A percentile compares a stretch with the other conserved stretches of the same genome.
phyloP scores from a whole-genome alignment of 2,888 invertebrate species.

The Biston stratarius region DNA sequence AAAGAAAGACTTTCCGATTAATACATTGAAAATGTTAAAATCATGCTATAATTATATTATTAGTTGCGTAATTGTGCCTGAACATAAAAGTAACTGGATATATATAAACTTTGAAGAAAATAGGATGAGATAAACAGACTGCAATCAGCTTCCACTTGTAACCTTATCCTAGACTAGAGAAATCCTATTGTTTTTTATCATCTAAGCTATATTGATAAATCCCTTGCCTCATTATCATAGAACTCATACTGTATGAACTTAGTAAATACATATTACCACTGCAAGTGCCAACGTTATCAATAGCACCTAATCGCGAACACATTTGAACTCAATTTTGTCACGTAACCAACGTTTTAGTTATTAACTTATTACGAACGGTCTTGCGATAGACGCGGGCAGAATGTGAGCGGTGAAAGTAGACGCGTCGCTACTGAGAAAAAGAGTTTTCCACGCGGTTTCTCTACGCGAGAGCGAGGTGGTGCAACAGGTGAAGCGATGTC shows the following conservation, averaged over 20 bases:
- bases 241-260: slow-evolving; percentile 36
- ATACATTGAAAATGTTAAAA: no score
- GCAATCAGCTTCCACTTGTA: slow-evolving; percentile 37
- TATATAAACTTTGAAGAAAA: no score
- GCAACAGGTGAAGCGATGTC: slow-evolving; percentile 70
- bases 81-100: no score
- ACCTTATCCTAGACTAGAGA: slow-evolving; percentile 34
- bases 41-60: not conserved
- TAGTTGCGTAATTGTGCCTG: not conserved
- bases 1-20: not conserved
- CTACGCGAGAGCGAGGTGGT: slow-evolving; percentile 71
- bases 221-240: slow-evolving; percentile 35
- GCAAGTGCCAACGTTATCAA: slow-evolving; percentile 54
- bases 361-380: slow-evolving; percentile 52
- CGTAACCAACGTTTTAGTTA: slow-evolving; percentile 58
- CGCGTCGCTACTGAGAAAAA: slow-evolving; percentile 81
- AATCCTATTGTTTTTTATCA: slow-evolving; percentile 41
- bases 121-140: slow-evolving; percentile 29
- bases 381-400: slow-evolving; percentile 69
- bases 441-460: slow-evolving; percentile 83
- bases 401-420: slow-evolving; percentile 83
- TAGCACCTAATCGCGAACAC: slow-evolving; percentile 55
- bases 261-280: slow-evolving; percentile 53
- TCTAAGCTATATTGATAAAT: slow-evolving; percentile 55
- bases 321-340: slow-evolving; percentile 60